Conservation (phyloP, 2,113 vertebrate species). For the Petrocephalus zakoni region DNA sequence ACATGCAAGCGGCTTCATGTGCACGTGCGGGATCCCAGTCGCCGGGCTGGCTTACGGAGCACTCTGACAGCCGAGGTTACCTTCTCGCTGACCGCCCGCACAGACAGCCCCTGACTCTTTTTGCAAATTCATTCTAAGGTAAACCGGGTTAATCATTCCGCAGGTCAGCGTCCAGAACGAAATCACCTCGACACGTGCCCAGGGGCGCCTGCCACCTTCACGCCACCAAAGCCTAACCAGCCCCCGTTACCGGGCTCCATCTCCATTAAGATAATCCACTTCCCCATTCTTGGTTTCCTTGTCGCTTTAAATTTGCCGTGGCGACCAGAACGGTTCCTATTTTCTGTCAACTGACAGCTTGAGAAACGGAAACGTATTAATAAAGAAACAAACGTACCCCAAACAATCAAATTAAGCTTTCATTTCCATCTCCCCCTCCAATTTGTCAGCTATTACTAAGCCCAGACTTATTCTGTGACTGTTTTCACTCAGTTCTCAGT, state of each 20-base stretch:
- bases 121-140: not conserved
- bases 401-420: not conserved
- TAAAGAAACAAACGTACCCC: not conserved
- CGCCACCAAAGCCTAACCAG: not conserved
- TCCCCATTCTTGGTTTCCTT: not conserved
- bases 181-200: slow-evolving; percentile 6
- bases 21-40: not conserved
- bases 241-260: not conserved
- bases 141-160: not conserved
- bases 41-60: not conserved
- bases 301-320: slow-evolving; percentile 35
- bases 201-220: not conserved
- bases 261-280: not conserved
- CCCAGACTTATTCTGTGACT: not conserved
- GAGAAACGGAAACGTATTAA: not conserved
- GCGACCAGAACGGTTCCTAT: slow-evolving; percentile 31
- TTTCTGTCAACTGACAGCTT: slow-evolving; percentile 12
- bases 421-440: not conserved
- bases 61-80: not conserved
- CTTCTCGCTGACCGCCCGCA: not conserved
- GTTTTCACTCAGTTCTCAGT: not conserved
- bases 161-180: not conserved
- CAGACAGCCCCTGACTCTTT: not conserved
- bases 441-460: not conserved
- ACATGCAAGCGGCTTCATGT: not conserved